A percentile compares a stretch with the other conserved stretches of the same genome.
Evolutionary conservation across 1,140 invertebrate species (phyloP).

Genomic region (Drosophila triauraria): DNA sequence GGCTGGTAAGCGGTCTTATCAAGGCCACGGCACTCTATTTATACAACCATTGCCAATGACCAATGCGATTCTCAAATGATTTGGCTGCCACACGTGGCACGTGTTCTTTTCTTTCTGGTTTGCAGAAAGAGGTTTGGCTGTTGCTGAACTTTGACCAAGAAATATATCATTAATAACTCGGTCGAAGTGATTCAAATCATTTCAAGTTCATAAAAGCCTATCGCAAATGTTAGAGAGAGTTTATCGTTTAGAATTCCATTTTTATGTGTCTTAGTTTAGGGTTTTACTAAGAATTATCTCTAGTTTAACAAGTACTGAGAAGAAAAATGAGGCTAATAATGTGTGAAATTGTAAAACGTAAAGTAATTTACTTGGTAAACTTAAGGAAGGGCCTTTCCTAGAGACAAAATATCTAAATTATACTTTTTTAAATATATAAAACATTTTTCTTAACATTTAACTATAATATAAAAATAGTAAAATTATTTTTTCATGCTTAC

Average conservation of each 20-base stretch:
- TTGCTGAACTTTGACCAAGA: conserved; percentile 3
- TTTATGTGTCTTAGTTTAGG: neutral
- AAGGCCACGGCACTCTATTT: conserved; percentile 64
- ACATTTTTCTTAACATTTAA: neutral
- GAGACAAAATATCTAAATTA: neutral
- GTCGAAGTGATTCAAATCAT: conserved; percentile 19
- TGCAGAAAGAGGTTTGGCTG: conserved; percentile 6
- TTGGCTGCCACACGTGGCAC: conserved; percentile 62
- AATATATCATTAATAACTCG: conserved; percentile 14
- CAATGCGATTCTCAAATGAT: conserved; percentile 17
- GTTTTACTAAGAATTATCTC: neutral
- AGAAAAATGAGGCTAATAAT: neutral
- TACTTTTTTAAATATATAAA: neutral
- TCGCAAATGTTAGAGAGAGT: neutral
- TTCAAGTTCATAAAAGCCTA: conserved; percentile 1
- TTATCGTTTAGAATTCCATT: neutral
- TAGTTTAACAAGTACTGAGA: neutral
- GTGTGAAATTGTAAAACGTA: neutral
- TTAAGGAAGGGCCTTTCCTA: neutral
- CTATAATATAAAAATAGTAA: neutral
- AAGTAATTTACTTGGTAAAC: neutral
- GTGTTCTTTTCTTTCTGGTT: conserved; percentile 27
- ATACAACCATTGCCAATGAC: conserved; percentile 26
- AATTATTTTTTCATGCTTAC: conserved; percentile 30
- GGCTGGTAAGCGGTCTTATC: conserved; percentile 56